Evolutionary conservation across 2,888 invertebrate species (phyloP).

Genomic region (Pheosia gnoma): DNA sequence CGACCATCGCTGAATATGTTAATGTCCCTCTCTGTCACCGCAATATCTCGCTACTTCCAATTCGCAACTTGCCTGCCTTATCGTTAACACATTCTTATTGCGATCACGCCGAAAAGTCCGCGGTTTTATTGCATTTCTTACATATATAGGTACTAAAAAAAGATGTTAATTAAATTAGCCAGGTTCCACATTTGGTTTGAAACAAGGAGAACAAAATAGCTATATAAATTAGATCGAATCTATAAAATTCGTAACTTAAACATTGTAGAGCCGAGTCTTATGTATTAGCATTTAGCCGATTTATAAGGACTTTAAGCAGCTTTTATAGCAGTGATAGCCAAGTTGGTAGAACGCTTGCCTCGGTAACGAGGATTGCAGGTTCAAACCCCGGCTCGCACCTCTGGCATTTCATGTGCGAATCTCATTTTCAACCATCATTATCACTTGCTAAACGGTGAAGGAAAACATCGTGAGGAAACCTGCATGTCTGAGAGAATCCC

Average conservation of each 20-base stretch:
- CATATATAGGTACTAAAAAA: slow-evolving; percentile 21
- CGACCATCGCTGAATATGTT: slow-evolving; percentile 74
- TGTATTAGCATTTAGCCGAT: neutral
- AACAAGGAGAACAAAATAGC: neutral
- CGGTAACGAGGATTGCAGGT: too few relatives aligned
- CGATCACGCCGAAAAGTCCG: slow-evolving; percentile 44
- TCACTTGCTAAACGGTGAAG: too few relatives aligned
- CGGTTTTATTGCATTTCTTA: slow-evolving; percentile 44
- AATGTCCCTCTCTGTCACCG: slow-evolving; percentile 63
- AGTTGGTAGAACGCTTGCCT: too few relatives aligned
- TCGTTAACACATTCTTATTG: slow-evolving; percentile 57
- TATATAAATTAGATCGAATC: neutral
- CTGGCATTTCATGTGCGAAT: too few relatives aligned
- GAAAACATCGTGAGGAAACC: too few relatives aligned
- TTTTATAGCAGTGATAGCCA: too few relatives aligned
- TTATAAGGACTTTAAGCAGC: too few relatives aligned
- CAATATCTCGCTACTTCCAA: slow-evolving; percentile 67
- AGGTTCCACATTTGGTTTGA: slow-evolving; percentile 10
- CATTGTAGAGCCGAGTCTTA: neutral
- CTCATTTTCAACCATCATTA: too few relatives aligned
- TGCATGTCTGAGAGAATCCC: too few relatives aligned
- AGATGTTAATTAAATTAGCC: slow-evolving; percentile 24
- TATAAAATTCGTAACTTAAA: neutral
- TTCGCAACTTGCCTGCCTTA: slow-evolving; percentile 52
- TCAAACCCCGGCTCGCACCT: too few relatives aligned